Evolutionary conservation across 1,140 invertebrate species (phyloP).

Genomic region (Drosophila fuyamai): DNA sequence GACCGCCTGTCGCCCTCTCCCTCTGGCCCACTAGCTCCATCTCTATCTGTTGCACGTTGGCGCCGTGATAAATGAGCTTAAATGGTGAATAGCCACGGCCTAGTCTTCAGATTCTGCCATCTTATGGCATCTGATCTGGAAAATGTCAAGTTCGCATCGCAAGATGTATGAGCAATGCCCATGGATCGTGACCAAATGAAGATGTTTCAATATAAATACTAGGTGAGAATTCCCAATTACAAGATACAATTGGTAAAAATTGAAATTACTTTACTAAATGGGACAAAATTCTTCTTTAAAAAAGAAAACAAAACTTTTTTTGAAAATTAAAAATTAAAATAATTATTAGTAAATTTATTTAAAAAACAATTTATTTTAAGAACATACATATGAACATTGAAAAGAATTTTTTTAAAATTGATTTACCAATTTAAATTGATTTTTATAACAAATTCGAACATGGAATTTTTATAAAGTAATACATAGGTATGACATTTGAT

Average conservation of each 20-base stretch:
- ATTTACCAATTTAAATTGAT: too few species aligned
- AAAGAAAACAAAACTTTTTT: not conserved
- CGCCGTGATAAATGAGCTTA: slow-evolving; percentile 45
- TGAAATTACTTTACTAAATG: not conserved
- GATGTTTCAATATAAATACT: not conserved
- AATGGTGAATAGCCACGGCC: slow-evolving; percentile 33
- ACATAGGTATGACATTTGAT: too few species aligned
- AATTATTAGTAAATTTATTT: too few species aligned
- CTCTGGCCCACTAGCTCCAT: not conserved
- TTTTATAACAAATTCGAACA: too few species aligned
- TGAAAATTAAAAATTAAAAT: too few species aligned
- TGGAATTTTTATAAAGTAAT: too few species aligned
- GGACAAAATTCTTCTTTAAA: not conserved
- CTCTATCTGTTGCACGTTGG: slow-evolving; percentile 8
- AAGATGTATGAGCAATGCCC: not conserved
- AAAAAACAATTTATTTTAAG: too few species aligned
- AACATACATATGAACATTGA: not conserved
- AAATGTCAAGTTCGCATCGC: slow-evolving; percentile 49
- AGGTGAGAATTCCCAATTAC: not conserved
- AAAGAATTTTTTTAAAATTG: too few species aligned
- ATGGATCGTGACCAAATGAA: not conserved
- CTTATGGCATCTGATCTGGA: slow-evolving; percentile 26
- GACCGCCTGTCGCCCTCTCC: slow-evolving; percentile 3
- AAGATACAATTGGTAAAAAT: not conserved
- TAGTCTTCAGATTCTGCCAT: slow-evolving; percentile 23